Conservation (phyloP, 30 jellyfish, hydroid and myxozoan species). For the Haliclystus octoradiatus region DNA sequence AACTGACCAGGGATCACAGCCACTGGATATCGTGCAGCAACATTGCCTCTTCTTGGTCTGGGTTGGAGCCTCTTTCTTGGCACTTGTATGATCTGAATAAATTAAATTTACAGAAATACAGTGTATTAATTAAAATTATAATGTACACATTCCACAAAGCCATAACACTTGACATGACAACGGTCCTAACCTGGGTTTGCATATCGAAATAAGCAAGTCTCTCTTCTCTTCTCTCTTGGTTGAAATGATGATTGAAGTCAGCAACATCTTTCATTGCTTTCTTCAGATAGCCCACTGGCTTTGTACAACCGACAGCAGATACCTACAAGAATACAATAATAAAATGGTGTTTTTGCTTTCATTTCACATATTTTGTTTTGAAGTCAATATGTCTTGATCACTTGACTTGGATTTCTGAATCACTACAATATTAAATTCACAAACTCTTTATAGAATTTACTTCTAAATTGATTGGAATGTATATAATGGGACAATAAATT, state of each 20-base stretch:
- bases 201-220: constrained; percentile 78
- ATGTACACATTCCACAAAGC: no score
- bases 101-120: no score
- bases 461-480: background rate
- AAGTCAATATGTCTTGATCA: no score
- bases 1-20: constrained; percentile 93
- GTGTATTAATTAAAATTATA: no score
- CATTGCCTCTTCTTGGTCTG: constrained; percentile 23
- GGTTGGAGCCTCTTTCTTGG: constrained; percentile 55
- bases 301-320: no score
- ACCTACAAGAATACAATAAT: no score
- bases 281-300: constrained; percentile 34
- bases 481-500: background rate
- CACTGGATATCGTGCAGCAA: constrained; percentile 51
- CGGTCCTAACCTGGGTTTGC: constrained; percentile 99
- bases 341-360: no score
- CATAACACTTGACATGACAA: no score
- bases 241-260: constrained; percentile 54
- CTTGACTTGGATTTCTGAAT: no score
- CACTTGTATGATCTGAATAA: constrained; percentile 53
- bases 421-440: no score
- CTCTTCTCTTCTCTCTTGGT: constrained; percentile 78
- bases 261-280: constrained; percentile 74
- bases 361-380: no score
- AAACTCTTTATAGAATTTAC: no score